Conservation (phyloP, 2,113 vertebrate species). For the Merops nubicus region DNA sequence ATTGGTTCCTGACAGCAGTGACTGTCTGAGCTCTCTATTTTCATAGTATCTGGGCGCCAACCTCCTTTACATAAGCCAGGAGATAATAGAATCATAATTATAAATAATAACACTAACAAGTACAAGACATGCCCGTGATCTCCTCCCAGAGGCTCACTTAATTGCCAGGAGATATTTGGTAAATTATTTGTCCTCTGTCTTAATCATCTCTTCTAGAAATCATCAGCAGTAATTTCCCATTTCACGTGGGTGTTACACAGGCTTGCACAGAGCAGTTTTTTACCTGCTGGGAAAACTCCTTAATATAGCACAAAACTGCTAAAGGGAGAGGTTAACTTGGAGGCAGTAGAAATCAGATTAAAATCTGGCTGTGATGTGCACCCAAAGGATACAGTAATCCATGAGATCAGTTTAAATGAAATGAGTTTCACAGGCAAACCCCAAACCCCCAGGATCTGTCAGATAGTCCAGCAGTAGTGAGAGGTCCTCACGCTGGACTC, state of each 20-base stretch:
- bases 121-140: neutral
- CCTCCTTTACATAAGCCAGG: neutral
- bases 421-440: neutral
- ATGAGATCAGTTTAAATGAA: neutral
- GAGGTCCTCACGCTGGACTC: neutral
- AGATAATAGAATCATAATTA: conserved; percentile 10
- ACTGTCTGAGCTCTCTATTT: neutral
- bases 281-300: neutral
- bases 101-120: conserved; percentile 14
- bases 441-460: neutral
- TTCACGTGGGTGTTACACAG: neutral
- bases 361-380: neutral
- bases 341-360: neutral
- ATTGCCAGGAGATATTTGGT: neutral
- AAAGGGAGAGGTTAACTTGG: neutral
- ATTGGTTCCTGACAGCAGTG: neutral
- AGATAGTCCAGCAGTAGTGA: neutral
- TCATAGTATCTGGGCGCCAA: neutral
- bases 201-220: neutral
- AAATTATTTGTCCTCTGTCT: neutral
- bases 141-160: conserved; percentile 23
- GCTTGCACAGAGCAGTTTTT: neutral
- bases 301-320: neutral
- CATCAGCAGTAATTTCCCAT: neutral
- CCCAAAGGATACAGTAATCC: neutral